Evolutionary conservation across 2,113 vertebrate genomes (phyloP).

Genomic region (Rhinopithecus roxellana): DNA sequence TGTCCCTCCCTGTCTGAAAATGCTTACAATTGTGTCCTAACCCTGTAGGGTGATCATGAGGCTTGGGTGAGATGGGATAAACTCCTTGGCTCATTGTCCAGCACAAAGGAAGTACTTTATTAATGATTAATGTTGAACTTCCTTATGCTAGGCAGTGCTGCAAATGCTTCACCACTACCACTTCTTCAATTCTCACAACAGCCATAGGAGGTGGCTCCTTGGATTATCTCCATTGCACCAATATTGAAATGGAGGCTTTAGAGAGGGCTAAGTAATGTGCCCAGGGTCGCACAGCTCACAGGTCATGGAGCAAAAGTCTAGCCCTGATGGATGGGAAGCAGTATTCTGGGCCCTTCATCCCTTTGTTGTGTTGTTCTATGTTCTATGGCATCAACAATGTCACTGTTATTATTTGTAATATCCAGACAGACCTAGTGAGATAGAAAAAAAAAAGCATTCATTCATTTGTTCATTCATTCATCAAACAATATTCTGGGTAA

Average conservation of each 20-base stretch:
- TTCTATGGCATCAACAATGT: neutral
- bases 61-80: neutral
- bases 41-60: rapidly evolving
- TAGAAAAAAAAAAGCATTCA: neutral
- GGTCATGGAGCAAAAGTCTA: neutral
- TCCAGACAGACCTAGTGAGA: neutral
- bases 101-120: neutral
- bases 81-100: neutral
- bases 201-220: neutral
- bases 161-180: neutral
- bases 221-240: neutral
- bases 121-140: neutral
- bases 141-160: neutral
- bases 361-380: neutral
- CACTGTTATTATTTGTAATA: neutral
- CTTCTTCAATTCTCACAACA: neutral
- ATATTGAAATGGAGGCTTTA: neutral
- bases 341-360: too few relatives aligned
- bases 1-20: neutral
- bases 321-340: neutral
- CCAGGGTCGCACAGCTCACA: neutral
- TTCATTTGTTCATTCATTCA: neutral
- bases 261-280: neutral
- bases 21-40: neutral
- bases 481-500: neutral